Evolutionary conservation across 2,797 vertebrate species (phyloP), one percentile per base, ranked within the genome.

Genomic region (Galaxias olidus): DNA sequence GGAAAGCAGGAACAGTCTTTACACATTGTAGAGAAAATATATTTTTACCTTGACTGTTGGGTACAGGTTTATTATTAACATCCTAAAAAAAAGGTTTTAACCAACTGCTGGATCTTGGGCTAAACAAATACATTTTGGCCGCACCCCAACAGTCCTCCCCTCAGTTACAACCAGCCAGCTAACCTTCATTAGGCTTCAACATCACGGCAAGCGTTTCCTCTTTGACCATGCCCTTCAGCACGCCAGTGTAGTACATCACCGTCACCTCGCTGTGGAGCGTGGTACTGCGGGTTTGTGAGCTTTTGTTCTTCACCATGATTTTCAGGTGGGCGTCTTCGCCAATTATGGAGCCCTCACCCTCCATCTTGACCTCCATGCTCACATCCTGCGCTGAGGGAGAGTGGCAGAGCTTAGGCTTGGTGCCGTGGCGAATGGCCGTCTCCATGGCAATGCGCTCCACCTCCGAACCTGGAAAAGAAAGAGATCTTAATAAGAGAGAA

Each of bases 221-320:
- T 84, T 94, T 96, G 77, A 96, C 90, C 42, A 89, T 88, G 1
- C 87, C 85, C 78, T 91, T 93, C 1, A 92, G 83, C 54, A 97
- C 94, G 0, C 96, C 96, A 0, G 95, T 97, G 88, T 97, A 97
- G 85, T 91, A 96, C 92, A 96, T 96, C 71, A 96, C 93, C 0
- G 93, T 91, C 77, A 93, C 93, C 74, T 94, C 93, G 82, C 93
- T 93, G 75, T 94, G 92, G 59, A 97, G 90, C 2, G 87, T 93
- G 57, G 94, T 83, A 0, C 41, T 89, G 14, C 95, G 95, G 0
- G 77, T 73, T 55, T 92, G 71, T 1, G 89, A 74, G 71, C 94
- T 87, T 0, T 70, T 61, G 87, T 97, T 97, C 81, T 81, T 93
- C 82, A 97, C 65, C 63, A 88, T 1, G 58, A 97, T 92, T 1